These are phyloP conservation scores for Rostratula benghalensis DNA, from an alignment of 2,113 vertebrate species.

Conservation along the genomic window DNA sequence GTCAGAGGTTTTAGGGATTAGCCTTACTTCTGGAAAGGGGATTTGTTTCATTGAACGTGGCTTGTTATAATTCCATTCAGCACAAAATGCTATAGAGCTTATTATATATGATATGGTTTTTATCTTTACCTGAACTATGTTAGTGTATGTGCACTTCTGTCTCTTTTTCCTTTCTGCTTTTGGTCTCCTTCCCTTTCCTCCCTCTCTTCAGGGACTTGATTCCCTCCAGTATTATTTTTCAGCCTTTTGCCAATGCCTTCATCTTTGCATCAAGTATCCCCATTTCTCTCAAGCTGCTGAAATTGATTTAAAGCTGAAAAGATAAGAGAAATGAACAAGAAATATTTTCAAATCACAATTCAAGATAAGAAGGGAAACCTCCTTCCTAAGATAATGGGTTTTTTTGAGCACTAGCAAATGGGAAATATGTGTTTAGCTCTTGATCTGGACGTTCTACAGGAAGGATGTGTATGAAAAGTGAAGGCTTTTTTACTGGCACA, in stretches of 20 bases:
- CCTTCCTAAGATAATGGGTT: not conserved
- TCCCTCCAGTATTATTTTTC: not conserved
- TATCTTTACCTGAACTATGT: not conserved
- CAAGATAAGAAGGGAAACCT: not conserved
- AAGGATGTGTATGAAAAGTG: not conserved
- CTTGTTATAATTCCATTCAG: not conserved
- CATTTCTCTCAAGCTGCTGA: not conserved
- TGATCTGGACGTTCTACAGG: not conserved
- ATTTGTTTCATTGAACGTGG: not conserved
- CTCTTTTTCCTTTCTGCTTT: not conserved
- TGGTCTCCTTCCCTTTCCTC: not conserved
- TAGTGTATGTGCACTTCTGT: not conserved
- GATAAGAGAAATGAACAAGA: not conserved
- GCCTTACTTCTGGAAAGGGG: not conserved
- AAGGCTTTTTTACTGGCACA: not conserved
- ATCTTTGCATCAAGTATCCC: not conserved
- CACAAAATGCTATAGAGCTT: not conserved
- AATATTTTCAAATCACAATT: not conserved
- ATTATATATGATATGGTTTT: not conserved
- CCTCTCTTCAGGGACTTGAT: not conserved
- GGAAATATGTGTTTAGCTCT: not conserved
- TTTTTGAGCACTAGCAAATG: not conserved
- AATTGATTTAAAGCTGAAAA: conserved; percentile 16
- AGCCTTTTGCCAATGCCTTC: not conserved
- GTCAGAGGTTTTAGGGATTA: not conserved